phyloP scores from a whole-genome alignment of 2,888 invertebrate genomes.

The Pseudeuparius sepicola region DNA sequence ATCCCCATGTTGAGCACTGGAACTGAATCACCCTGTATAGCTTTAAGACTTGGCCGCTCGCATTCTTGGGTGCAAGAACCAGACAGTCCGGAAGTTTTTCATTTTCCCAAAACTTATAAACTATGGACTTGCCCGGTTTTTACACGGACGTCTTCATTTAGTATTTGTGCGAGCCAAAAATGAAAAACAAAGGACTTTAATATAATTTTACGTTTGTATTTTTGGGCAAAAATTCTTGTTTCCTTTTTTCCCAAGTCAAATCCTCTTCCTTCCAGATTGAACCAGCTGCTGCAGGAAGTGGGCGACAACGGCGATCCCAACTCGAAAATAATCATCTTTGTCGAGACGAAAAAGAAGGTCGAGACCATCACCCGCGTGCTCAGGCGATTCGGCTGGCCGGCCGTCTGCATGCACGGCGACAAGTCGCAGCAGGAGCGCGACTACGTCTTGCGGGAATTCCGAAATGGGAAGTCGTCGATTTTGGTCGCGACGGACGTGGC shows the following conservation, averaged over 20 bases:
- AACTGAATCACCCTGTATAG: no score
- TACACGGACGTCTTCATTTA: no score
- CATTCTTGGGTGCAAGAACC: no score
- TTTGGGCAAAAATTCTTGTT: conserved; percentile 7
- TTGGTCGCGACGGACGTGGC: conserved; percentile 97
- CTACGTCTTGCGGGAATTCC: conserved; percentile 82
- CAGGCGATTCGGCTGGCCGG: conserved; percentile 63
- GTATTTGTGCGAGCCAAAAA: no score
- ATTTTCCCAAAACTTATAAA: no score
- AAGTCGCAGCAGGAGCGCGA: conserved; percentile 92
- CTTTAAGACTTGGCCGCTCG: no score
- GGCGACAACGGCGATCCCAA: conserved; percentile 66
- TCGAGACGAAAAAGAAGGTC: conserved; percentile 87
- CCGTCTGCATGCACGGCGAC: conserved; percentile 86
- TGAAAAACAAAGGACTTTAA: no score
- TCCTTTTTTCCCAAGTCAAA: no score
- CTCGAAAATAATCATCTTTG: conserved; percentile 90
- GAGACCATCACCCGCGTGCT: conserved; percentile 67
- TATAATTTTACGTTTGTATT: no score
- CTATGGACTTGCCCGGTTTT: no score
- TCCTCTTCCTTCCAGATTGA: conserved; percentile 58
- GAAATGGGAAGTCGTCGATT: conserved; percentile 76
- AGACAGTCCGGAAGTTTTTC: no score
- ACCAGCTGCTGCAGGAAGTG: conserved; percentile 66
- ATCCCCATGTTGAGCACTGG: no score